A percentile compares a stretch with the other conserved stretches of the same genome.
These are phyloP conservation scores for Digitonthophagus gazella DNA, from an alignment of 2,888 invertebrate species.

Conservation along the genomic window DNA sequence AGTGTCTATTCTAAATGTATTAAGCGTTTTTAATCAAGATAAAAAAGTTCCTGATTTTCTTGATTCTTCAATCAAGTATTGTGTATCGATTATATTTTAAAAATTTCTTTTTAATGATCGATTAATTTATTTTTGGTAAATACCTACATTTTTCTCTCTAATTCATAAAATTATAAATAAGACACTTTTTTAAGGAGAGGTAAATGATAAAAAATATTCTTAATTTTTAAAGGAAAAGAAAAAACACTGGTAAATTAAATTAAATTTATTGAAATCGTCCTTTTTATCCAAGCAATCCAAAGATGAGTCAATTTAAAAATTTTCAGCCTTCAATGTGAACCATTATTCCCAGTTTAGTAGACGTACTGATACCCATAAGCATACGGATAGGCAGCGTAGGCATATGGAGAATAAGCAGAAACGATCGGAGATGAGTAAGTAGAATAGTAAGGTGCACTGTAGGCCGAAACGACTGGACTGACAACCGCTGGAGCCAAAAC, in stretches of 20 bases:
- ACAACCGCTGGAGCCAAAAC: conserved; percentile 32
- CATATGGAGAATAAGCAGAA: conserved; percentile 36
- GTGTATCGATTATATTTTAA: too few relatives aligned
- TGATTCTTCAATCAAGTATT: too few relatives aligned
- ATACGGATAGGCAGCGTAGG: conserved; percentile 25
- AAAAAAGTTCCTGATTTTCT: too few relatives aligned
- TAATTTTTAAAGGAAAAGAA: too few relatives aligned
- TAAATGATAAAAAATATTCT: too few relatives aligned
- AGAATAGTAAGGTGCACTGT: conserved; percentile 27
- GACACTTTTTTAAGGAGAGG: too few relatives aligned
- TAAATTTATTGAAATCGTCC: neutral
- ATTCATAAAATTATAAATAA: too few relatives aligned
- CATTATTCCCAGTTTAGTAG: neutral
- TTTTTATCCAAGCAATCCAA: neutral
- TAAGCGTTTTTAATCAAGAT: too few relatives aligned
- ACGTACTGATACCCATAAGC: neutral
- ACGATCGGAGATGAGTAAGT: conserved; percentile 28
- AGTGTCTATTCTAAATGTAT: too few relatives aligned
- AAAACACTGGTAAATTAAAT: neutral
- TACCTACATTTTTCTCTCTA: too few relatives aligned
- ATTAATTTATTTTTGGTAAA: too few relatives aligned
- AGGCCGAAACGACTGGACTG: conserved; percentile 31
- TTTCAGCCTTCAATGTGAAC: neutral
- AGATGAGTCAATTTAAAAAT: neutral
- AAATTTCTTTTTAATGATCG: too few relatives aligned